Percentiles rank a stretch among this genome's conserved stretches.
These are phyloP conservation scores for Smutsia temminckii DNA, from an alignment of 2,797 vertebrate genomes.

Conservation along the genomic window DNA sequence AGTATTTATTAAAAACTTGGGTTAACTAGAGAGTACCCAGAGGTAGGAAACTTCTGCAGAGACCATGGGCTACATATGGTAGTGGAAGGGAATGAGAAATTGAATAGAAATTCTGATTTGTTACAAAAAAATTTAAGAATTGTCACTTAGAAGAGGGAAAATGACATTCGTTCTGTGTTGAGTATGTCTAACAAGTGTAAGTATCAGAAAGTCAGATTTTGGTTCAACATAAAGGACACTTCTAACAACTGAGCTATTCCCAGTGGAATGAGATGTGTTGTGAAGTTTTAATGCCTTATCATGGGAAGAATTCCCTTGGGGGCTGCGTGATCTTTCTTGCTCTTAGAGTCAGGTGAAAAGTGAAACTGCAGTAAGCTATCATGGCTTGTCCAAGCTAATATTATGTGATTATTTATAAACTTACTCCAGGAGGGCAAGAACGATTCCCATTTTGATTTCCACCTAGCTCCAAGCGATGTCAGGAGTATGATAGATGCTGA, in stretches of 20 bases:
- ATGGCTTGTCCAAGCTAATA: background rate
- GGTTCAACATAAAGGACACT: background rate
- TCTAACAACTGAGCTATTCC: background rate
- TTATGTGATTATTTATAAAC: background rate
- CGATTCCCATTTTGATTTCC: slow-evolving; percentile 38
- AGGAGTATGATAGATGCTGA: background rate
- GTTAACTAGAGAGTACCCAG: background rate
- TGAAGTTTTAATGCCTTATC: background rate
- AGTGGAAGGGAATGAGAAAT: background rate
- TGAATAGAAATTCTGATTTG: background rate
- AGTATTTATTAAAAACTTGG: background rate
- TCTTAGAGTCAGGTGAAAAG: background rate
- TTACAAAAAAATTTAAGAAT: slow-evolving; percentile 19
- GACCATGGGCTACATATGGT: background rate
- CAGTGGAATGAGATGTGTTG: background rate
- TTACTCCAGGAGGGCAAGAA: background rate
- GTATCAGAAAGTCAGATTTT: background rate
- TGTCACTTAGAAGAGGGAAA: background rate
- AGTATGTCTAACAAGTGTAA: background rate
- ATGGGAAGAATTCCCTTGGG: background rate
- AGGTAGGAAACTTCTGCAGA: background rate
- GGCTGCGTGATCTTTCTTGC: background rate
- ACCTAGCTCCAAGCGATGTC: background rate
- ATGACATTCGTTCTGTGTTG: background rate
- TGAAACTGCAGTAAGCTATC: background rate